Percentiles rank a stretch among this genome's conserved stretches.
Evolutionary conservation across 2,888 invertebrate species (phyloP).

Genomic region (Trichogramma evanescens): DNA sequence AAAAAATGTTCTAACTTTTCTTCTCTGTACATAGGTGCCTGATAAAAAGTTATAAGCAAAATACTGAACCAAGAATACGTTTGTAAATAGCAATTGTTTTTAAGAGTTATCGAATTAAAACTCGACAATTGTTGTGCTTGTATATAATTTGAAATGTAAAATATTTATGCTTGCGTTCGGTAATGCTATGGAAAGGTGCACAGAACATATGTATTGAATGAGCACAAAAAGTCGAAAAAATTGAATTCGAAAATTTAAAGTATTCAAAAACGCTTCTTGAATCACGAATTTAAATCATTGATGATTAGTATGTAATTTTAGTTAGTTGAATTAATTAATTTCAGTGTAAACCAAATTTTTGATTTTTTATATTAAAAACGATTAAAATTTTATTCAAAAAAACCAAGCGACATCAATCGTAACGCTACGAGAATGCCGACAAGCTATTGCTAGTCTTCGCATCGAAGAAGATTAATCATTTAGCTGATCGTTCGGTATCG

Average conservation of each 20-base stretch:
- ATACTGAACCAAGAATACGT: constrained; percentile 3
- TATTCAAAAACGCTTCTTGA: constrained; percentile 1
- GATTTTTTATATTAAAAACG: neutral
- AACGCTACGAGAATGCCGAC: no score
- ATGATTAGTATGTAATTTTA: no score
- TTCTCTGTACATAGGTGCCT: constrained; percentile 21
- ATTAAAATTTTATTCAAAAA: no score
- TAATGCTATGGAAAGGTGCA: no score
- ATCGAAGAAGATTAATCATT: constrained; percentile 37
- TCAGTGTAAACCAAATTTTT: neutral
- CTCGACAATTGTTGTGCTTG: no score
- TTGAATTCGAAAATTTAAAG: neutral
- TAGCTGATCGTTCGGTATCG: constrained; percentile 24
- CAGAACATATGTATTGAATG: no score
- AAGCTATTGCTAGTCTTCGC: constrained; percentile 42
- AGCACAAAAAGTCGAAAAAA: constrained; percentile 9
- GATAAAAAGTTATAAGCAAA: constrained; percentile 11
- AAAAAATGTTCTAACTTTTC: constrained; percentile 18
- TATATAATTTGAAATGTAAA: no score
- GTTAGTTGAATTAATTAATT: no score
- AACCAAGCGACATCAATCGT: no score
- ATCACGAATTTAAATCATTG: constrained; percentile 10
- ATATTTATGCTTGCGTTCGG: no score
- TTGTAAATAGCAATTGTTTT: neutral
- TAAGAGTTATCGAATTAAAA: no score